These are phyloP conservation scores for Hemibagrus wyckioides DNA, from an alignment of 2,113 vertebrate species.

Conservation along the genomic window DNA sequence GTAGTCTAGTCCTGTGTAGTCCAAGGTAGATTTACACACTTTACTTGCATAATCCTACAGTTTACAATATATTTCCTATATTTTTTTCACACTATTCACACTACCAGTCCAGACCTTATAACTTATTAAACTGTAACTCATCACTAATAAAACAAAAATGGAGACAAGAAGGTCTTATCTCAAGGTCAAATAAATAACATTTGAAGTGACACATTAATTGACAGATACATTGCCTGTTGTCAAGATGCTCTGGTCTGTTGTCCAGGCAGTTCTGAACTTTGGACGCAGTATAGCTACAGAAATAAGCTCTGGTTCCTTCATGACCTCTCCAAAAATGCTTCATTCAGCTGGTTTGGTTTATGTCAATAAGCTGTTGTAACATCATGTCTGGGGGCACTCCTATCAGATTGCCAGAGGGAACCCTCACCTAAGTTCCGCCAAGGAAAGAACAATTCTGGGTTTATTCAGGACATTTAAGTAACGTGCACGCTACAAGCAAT, in stretches of 20 bases:
- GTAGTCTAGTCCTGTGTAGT: neutral
- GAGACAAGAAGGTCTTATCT: neutral
- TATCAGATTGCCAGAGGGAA: too few species aligned
- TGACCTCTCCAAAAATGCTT: neutral
- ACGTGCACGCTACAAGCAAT: too few species aligned
- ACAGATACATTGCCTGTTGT: neutral
- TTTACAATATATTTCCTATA: neutral
- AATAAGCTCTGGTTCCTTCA: neutral
- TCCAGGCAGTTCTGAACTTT: neutral
- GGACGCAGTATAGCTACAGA: neutral
- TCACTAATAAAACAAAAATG: neutral
- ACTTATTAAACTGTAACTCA: too few species aligned
- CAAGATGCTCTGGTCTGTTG: neutral
- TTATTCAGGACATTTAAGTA: too few species aligned
- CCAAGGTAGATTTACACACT: neutral
- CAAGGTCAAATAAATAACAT: neutral
- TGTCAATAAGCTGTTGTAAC: too few species aligned
- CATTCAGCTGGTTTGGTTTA: too few species aligned
- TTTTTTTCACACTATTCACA: too few species aligned
- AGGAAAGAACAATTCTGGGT: too few species aligned
- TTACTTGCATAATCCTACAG: neutral
- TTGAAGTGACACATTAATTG: neutral
- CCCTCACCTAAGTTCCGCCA: too few species aligned
- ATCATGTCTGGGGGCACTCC: too few species aligned
- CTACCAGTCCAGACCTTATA: too few species aligned